Evolutionary conservation across 2,113 vertebrate genomes (phyloP).

Genomic region (Hemiprocne comata): DNA sequence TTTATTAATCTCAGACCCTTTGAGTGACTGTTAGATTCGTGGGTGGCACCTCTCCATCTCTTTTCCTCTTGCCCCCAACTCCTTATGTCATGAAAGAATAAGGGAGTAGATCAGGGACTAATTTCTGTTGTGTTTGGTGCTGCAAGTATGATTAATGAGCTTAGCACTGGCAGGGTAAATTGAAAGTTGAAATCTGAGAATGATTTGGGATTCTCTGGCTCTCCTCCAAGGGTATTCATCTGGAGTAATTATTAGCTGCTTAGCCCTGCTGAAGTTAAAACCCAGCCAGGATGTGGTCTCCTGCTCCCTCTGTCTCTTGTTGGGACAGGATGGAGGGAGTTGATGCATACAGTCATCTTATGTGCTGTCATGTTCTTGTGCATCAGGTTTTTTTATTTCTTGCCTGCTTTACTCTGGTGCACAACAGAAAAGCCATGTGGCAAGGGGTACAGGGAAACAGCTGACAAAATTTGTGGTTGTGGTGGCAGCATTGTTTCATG

Average conservation of each 20-base stretch:
- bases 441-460: not conserved
- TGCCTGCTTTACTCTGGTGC: not conserved
- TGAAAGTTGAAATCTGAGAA: conserved; percentile 71
- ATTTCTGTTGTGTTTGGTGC: conserved; percentile 50
- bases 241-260: conserved; percentile 52
- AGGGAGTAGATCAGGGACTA: not conserved
- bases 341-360: not conserved
- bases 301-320: not conserved
- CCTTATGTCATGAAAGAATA: not conserved
- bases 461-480: not conserved
- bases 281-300: not conserved
- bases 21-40: not conserved
- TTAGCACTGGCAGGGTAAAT: conserved; percentile 72
- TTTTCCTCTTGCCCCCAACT: conserved; percentile 9
- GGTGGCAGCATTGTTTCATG: not conserved
- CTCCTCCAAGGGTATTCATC: conserved; percentile 26
- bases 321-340: not conserved
- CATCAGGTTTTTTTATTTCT: not conserved
- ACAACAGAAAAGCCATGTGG: not conserved
- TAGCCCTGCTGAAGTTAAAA: not conserved
- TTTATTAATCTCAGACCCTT: conserved; percentile 49
- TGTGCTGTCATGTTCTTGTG: not conserved
- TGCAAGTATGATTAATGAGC: conserved; percentile 83
- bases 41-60: conserved; percentile 33
- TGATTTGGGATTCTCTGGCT: conserved; percentile 51